Conservation (phyloP, 1,140 invertebrate species). For the Drosophila subpulchrella region DNA sequence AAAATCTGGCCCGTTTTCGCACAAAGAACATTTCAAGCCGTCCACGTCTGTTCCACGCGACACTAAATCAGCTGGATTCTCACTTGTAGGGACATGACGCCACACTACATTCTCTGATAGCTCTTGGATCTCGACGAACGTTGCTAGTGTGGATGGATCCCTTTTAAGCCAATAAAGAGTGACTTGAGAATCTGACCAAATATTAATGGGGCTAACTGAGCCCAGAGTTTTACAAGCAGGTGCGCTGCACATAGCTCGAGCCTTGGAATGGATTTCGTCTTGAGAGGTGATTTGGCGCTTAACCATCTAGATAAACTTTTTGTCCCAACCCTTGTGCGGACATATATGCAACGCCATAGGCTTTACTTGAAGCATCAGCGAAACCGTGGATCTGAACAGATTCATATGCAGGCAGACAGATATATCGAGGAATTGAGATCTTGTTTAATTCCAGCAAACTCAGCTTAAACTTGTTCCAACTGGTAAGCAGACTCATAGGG, state of each 20-base stretch:
- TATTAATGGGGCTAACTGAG: background rate
- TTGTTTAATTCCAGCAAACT: no score
- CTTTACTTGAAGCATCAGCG: background rate
- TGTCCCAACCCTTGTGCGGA: background rate
- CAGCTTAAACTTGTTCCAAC: no score
- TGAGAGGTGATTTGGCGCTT: conserved; percentile 2
- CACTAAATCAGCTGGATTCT: conserved; percentile 14
- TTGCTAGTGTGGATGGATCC: no score
- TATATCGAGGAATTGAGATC: background rate
- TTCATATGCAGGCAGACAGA: background rate
- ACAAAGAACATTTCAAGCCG: background rate
- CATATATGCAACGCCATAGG: background rate
- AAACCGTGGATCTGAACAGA: background rate
- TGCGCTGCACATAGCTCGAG: conserved; percentile 7
- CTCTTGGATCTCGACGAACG: no score
- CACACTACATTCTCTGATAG: conserved; percentile 27
- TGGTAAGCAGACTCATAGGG: background rate
- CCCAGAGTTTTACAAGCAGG: conserved; percentile 2
- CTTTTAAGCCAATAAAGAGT: background rate
- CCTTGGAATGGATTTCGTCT: background rate
- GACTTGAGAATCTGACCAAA: background rate
- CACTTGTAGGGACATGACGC: conserved; percentile 19
- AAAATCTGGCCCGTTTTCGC: background rate
- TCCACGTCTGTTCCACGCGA: background rate
- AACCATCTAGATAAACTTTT: background rate